Evolutionary conservation across 64 coral and sea anemone species (phyloP).

Genomic region (Catalaphyllia jardinei): DNA sequence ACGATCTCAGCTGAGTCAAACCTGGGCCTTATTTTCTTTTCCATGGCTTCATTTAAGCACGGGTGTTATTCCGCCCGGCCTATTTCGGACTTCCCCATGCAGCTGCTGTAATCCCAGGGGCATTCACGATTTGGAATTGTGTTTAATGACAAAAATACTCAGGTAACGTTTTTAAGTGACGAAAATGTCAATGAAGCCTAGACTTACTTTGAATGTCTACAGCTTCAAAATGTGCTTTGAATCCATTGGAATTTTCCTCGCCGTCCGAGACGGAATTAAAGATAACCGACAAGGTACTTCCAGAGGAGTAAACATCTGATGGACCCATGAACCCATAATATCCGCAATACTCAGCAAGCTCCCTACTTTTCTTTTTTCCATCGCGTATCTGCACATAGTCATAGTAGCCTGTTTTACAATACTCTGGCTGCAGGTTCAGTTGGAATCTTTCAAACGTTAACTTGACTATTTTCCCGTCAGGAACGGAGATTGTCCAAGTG

Average conservation of each 20-base stretch:
- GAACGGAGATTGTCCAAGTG: conserved; percentile 45
- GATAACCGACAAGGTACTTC: not conserved
- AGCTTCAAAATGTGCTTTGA: conserved; percentile 10
- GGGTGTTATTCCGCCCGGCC: too few relatives aligned
- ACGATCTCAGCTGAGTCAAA: too few relatives aligned
- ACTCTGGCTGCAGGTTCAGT: not conserved
- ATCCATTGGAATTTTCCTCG: not conserved
- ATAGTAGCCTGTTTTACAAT: not conserved
- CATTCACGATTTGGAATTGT: too few relatives aligned
- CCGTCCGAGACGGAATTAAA: not conserved
- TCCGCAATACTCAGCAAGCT: conserved; percentile 20
- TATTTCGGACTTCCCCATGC: too few relatives aligned
- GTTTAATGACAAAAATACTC: too few relatives aligned
- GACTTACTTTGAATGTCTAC: not conserved
- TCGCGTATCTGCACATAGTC: conserved; percentile 49
- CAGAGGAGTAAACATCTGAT: not conserved
- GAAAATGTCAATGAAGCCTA: too few relatives aligned
- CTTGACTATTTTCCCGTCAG: conserved; percentile 11
- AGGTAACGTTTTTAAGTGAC: too few relatives aligned
- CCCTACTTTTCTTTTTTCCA: not conserved
- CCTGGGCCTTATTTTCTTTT: too few relatives aligned
- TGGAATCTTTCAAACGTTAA: conserved; percentile 31
- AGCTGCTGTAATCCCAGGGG: too few relatives aligned
- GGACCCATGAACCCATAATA: not conserved
- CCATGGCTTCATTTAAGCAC: too few relatives aligned